These are phyloP conservation scores for Centropristis striata DNA, from an alignment of 2,113 vertebrate species.

Conservation along the genomic window DNA sequence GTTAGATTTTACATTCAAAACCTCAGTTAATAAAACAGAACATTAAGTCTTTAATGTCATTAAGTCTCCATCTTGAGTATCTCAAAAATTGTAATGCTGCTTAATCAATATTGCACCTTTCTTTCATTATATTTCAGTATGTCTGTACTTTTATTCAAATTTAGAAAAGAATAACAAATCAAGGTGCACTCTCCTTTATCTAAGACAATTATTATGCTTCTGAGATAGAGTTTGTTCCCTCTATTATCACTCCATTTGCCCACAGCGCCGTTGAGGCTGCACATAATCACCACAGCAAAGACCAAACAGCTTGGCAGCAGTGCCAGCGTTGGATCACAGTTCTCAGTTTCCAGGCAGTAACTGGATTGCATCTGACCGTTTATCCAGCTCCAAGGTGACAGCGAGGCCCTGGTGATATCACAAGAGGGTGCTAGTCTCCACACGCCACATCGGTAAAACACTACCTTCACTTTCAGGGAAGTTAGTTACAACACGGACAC, in stretches of 20 bases:
- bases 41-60: background rate
- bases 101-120: too few relatives aligned
- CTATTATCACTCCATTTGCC: conserved; percentile 16
- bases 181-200: conserved; percentile 2
- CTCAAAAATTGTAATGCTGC: too few relatives aligned
- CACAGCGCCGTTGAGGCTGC: conserved; percentile 39
- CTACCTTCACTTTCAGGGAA: background rate
- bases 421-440: conserved; percentile 64
- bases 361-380: conserved; percentile 44
- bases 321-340: conserved; percentile 30
- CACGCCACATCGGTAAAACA: background rate
- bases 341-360: conserved; percentile 49
- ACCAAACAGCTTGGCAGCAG: conserved; percentile 24
- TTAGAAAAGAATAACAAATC: background rate
- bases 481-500: background rate
- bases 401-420: conserved; percentile 42
- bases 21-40: background rate
- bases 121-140: too few relatives aligned
- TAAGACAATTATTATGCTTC: conserved; percentile 33
- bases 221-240: conserved; percentile 34
- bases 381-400: conserved; percentile 60
- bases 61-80: background rate
- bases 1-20: background rate
- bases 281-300: conserved; percentile 47
- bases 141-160: too few relatives aligned